phyloP scores from a whole-genome alignment of 2,113 vertebrate species.

The Actinemys pallida region DNA sequence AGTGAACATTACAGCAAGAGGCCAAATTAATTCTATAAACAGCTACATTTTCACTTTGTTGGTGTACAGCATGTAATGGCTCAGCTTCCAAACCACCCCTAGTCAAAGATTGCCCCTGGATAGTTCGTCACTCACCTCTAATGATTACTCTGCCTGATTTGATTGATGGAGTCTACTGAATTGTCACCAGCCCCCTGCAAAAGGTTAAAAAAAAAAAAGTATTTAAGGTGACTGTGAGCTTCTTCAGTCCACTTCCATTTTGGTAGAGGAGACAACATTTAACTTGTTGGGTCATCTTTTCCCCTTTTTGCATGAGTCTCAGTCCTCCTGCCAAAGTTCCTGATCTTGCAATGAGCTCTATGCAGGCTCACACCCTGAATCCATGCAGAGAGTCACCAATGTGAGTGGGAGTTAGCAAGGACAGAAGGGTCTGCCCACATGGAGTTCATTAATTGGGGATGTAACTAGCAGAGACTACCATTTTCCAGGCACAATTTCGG shows the following conservation, averaged over 20 bases:
- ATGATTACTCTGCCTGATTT: not conserved
- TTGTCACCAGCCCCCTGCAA: not conserved
- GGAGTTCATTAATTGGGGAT: not conserved
- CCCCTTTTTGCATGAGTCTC: not conserved
- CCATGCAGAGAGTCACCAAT: not conserved
- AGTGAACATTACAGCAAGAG: rapidly evolving
- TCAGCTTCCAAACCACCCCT: not conserved
- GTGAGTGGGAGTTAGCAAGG: not conserved
- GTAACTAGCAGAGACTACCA: rapidly evolving
- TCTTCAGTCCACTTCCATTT: not conserved
- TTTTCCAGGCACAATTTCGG: not conserved
- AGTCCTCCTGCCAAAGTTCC: not conserved
- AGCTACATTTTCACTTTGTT: not conserved
- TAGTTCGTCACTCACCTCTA: not conserved
- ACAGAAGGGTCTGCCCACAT: not conserved
- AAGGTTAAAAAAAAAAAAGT: not conserved
- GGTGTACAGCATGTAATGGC: not conserved
- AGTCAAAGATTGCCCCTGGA: not conserved
- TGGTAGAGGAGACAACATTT: not conserved
- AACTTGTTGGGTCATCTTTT: not conserved
- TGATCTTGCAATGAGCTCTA: not conserved
- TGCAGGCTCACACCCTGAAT: not conserved
- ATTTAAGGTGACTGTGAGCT: not conserved
- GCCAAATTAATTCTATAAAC: not conserved
- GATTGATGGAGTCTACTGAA: not conserved